Conservation (phyloP, 1,140 invertebrate species). For the Dreissena polymorpha region DNA sequence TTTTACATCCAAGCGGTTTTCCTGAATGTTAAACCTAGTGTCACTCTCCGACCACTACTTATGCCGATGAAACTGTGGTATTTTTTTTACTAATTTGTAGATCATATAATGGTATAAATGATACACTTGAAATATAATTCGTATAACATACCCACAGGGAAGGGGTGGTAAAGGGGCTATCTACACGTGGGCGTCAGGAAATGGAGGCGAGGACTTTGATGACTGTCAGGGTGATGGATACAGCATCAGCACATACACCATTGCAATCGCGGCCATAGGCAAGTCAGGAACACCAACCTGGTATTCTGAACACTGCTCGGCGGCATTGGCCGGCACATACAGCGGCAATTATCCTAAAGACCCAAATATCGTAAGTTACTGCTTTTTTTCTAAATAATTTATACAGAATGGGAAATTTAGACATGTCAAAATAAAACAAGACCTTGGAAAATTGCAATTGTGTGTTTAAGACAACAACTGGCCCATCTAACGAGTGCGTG, state of each 20-base stretch:
- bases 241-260: constrained; percentile 98
- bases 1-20: too few species aligned
- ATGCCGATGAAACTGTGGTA: too few species aligned
- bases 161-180: constrained; percentile 97
- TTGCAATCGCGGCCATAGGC: constrained; percentile 97
- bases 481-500: neutral
- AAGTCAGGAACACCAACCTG: constrained; percentile 92
- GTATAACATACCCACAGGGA: constrained; percentile 81
- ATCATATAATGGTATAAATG: too few species aligned
- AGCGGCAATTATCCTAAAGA: constrained; percentile 84
- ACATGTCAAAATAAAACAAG: too few species aligned
- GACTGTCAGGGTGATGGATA: constrained; percentile 99
- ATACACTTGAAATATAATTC: too few species aligned
- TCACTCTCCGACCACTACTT: too few species aligned
- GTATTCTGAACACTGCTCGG: constrained; percentile 98
- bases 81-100: too few species aligned
- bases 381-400: neutral
- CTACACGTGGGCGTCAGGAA: constrained; percentile 99
- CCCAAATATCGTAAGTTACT: constrained; percentile 17
- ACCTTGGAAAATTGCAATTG: too few species aligned
- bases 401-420: too few species aligned
- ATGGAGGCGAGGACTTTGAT: constrained; percentile 95
- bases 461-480: constrained; percentile 13
- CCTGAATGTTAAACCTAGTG: too few species aligned
- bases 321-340: constrained; percentile 96